Base-by-base conservation (phyloP, 1,140 invertebrate species). In the Hermatobates lingyangjiaoensis region DNA sequence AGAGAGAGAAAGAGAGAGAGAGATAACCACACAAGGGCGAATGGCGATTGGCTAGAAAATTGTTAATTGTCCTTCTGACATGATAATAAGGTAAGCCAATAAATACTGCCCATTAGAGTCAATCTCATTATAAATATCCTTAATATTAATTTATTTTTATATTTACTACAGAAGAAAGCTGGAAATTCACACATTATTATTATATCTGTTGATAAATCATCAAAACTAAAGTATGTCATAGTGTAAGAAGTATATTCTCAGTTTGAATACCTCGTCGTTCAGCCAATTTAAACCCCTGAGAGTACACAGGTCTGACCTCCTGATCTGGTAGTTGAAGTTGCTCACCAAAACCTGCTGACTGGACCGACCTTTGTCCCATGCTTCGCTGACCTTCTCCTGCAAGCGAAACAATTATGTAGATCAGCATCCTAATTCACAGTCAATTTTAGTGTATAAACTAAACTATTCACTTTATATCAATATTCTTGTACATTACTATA, bases 201-300 rank as follows among this genome's bases (percentile, higher is more conserved):
- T 34, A 7, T 44, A 23, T 5, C 7, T 15, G 40, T 23, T 18
- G 20, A 44, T 44, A 23, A 20, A 5, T 10, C 23, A 24, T 24
- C 27, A 27, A 27, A n/a, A 26, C 23, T 1, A 20, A 18, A 27
- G 4, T 48, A 48, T 18, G 28, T 27, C 18, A 48, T 27, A 23
- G 15, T 15, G 12, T 5, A 27, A 34, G 15, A 7, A 34, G 15
- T 34, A 34, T 7, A 34, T 7, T 7, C 28, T 7, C 3, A 28
- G 3, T 4, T 40, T 34, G 57, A 53, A 58, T 61, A 76, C 83
- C 67, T 95, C 90, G 68, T 98, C 93, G 62, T 98, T 98, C 0
- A 98, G 69, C 93, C 93, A 98, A 64, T 87, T 87, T 0, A 83
- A 67, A 0, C 82, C 83, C 1, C 68, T 61, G 2, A 98, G 63